A percentile compares a stretch with the other conserved stretches of the same genome.
Evolutionary conservation across 1,140 invertebrate genomes (phyloP).

Genomic region (Psix sp.): DNA sequence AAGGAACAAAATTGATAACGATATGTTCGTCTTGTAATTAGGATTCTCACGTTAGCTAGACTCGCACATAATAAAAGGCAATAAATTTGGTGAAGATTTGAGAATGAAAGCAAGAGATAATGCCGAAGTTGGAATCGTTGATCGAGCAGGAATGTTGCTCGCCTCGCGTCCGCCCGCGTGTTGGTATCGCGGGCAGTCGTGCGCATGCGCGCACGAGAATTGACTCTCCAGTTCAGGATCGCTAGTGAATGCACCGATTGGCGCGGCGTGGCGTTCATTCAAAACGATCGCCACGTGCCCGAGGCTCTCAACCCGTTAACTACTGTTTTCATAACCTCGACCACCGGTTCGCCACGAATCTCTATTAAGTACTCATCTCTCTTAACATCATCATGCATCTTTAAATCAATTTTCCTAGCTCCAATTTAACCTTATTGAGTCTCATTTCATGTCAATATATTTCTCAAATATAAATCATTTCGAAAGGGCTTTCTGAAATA

Average conservation of each 20-base stretch:
- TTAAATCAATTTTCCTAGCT: too few species aligned
- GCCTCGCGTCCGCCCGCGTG: slow-evolving; percentile 69
- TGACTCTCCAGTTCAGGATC: slow-evolving; percentile 22
- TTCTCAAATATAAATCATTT: too few species aligned
- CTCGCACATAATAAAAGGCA: slow-evolving; percentile 25
- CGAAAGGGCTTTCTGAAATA: too few species aligned
- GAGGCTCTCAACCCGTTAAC: slow-evolving; percentile 70
- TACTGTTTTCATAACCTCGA: slow-evolving; percentile 60
- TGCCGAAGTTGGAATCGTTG: slow-evolving; percentile 67
- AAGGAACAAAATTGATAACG: not conserved
- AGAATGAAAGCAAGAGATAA: slow-evolving; percentile 55
- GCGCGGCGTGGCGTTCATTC: slow-evolving; percentile 66
- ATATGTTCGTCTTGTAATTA: slow-evolving; percentile 6
- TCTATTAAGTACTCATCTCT: slow-evolving; percentile 11
- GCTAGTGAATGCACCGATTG: slow-evolving; percentile 62
- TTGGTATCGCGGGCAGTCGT: slow-evolving; percentile 31
- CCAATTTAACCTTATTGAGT: too few species aligned
- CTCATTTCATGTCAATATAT: too few species aligned
- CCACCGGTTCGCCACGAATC: slow-evolving; percentile 30
- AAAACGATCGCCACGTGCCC: slow-evolving; percentile 72
- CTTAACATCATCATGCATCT: not conserved
- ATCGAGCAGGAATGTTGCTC: slow-evolving; percentile 72
- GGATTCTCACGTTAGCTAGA: slow-evolving; percentile 4
- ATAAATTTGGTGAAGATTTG: slow-evolving; percentile 51
- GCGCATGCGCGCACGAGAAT: slow-evolving; percentile 39